A percentile compares a stretch with the other conserved stretches of the same genome.
Evolutionary conservation across 1,140 invertebrate species (phyloP).

Genomic region (Pectinophora gossypiella): DNA sequence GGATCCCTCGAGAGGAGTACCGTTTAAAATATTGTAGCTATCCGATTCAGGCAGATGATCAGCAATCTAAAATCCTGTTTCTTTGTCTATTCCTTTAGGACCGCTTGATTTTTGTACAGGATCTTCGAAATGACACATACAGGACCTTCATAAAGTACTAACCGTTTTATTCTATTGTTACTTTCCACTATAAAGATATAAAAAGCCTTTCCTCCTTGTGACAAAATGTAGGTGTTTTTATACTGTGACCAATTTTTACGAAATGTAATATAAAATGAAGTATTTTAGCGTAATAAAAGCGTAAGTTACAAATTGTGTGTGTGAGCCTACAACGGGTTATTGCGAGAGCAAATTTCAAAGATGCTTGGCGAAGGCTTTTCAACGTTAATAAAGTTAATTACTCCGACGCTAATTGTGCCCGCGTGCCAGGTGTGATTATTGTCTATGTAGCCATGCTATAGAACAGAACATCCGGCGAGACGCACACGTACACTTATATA

Average conservation of each 20-base stretch:
- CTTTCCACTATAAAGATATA: too few species aligned
- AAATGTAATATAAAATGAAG: too few species aligned
- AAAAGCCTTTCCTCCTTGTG: too few species aligned
- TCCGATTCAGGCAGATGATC: not conserved
- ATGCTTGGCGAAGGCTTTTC: slow-evolving; percentile 7
- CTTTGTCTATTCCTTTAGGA: not conserved
- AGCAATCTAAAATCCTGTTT: not conserved
- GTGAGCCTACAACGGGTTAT: not conserved
- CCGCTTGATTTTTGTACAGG: not conserved
- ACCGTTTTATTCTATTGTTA: too few species aligned
- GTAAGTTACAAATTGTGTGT: not conserved
- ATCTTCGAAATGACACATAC: too few species aligned
- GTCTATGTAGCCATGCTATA: not conserved
- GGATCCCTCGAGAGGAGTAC: not conserved
- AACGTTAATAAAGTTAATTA: slow-evolving; percentile 9
- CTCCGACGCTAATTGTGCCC: slow-evolving; percentile 7
- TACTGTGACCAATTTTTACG: too few species aligned
- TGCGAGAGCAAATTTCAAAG: slow-evolving; percentile 6
- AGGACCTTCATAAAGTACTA: too few species aligned
- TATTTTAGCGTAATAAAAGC: too few species aligned
- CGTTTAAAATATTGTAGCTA: not conserved
- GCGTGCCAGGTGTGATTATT: slow-evolving; percentile 3
- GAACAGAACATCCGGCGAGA: too few species aligned
- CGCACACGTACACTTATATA: too few species aligned
- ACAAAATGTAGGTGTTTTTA: too few species aligned